Percentiles rank a stretch among this genome's conserved stretches.
Evolutionary conservation across 1,140 invertebrate genomes (phyloP).

Genomic region (Druon quercuslanigerum): DNA sequence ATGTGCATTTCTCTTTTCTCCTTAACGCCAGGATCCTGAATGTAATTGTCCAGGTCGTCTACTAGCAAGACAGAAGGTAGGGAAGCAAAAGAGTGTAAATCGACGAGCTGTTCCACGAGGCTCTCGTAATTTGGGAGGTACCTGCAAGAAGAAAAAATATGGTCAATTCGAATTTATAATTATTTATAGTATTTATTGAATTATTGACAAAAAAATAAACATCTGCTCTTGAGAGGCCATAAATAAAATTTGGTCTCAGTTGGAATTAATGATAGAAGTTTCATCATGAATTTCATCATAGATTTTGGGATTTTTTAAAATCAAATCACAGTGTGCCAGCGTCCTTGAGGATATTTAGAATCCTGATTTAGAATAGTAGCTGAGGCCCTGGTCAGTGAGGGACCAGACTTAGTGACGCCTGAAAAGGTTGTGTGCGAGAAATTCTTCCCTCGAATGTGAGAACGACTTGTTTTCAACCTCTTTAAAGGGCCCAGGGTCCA

Average conservation of each 20-base stretch:
- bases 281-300: too few relatives aligned
- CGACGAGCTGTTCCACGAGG: constrained; percentile 56
- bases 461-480: background rate
- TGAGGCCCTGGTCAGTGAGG: constrained; percentile 6
- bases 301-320: too few relatives aligned
- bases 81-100: constrained; percentile 58
- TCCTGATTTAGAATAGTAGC: background rate
- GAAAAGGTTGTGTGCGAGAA: constrained; percentile 12
- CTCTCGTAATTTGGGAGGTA: constrained; percentile 63
- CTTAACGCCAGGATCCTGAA: constrained; percentile 37
- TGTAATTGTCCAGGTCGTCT: constrained; percentile 66
- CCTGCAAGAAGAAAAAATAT: constrained; percentile 51
- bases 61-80: constrained; percentile 64
- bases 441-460: background rate
- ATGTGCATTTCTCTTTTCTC: constrained; percentile 51
- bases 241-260: too few relatives aligned
- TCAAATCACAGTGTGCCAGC: background rate
- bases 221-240: background rate
- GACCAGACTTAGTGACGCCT: constrained; percentile 8
- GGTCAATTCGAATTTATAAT: constrained; percentile 18
- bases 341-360: background rate
- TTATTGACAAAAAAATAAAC: background rate
- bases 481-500: constrained; percentile 1
- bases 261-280: too few relatives aligned
- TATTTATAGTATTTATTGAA: background rate